These are phyloP conservation scores for Bombus affinis DNA, from an alignment of 1,140 invertebrate genomes.

Conservation along the genomic window DNA sequence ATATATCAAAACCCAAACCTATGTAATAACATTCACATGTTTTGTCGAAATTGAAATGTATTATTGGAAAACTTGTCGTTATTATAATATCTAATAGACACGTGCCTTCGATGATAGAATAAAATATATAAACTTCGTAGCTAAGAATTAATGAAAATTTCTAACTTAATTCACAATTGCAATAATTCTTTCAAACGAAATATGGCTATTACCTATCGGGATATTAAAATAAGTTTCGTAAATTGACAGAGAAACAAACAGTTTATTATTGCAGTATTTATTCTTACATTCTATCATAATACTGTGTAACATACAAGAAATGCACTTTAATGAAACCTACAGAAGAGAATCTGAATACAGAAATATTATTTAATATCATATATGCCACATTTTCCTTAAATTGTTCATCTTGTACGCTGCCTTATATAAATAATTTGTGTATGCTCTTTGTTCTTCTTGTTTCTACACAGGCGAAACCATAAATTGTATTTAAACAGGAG, in stretches of 20 bases:
- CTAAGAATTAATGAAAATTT: too few relatives aligned
- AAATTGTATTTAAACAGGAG: slow-evolving; percentile 63
- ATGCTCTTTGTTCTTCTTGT: slow-evolving; percentile 56
- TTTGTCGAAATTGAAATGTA: too few relatives aligned
- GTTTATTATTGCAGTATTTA: slow-evolving; percentile 73
- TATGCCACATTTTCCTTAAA: slow-evolving; percentile 41
- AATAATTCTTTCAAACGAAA: too few relatives aligned
- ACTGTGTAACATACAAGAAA: slow-evolving; percentile 95
- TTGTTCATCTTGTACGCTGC: slow-evolving; percentile 36
- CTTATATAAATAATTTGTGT: slow-evolving; percentile 63
- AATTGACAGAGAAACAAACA: slow-evolving; percentile 6
- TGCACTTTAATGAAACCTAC: slow-evolving; percentile 93
- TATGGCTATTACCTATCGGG: too few relatives aligned
- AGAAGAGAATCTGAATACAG: slow-evolving; percentile 87
- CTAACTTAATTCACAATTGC: too few relatives aligned
- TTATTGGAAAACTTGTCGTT: too few relatives aligned
- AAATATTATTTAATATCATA: slow-evolving; percentile 57
- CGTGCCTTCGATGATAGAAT: fast-evolving
- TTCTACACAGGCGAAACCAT: slow-evolving; percentile 40
- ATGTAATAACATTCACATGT: too few relatives aligned
- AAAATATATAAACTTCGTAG: too few relatives aligned
- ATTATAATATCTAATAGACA: too few relatives aligned
- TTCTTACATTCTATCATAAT: slow-evolving; percentile 88
- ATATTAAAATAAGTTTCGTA: not conserved
- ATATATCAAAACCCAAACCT: too few relatives aligned